Base-by-base conservation (phyloP, 2,797 vertebrate species). In the Serranus cabrilla region DNA sequence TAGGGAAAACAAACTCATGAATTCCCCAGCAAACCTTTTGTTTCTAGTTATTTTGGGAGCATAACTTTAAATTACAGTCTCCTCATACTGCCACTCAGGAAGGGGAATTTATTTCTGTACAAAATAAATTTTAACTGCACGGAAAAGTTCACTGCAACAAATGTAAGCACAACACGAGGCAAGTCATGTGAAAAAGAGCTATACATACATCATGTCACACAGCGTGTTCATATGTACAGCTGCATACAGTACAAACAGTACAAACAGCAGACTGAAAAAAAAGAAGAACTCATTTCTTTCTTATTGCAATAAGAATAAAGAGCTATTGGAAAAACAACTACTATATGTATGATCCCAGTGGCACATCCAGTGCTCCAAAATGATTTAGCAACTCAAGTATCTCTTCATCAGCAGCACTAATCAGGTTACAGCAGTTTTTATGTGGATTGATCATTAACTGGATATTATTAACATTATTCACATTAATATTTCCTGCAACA, bases 11-110 rank as follows among this genome's bases (percentile, higher is more conserved):
- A 76, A 72, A 79, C 40, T 40, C 27, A 0, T 64, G 21, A 55
- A 71, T 56, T 79, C 23, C 40, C n/a, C 13, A 11, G 13, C 40
- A 34, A 57, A 49, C 46, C 62, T 74, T 45, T 63, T 54, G 43
- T 81, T 69, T 76, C 21, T 31, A 11, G 4, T 49, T 59, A 54
- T 50, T 39, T 46, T 1, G 6, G 34, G 27, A 66, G 18, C 43
- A 59, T 56, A 66, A 57, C 66, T 81, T 78, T 61, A 61, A 60
- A 73, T 73, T 49, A 67, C 7, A 37, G 34, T 74, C 67, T 73
- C 18, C 27, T 76, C 47, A 14, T 18, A 2, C n/a, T 62, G 64
- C 50, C 27, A 45, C 42, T 55, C 57, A 56, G 56, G 27, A 64
- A 39, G 49, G 21, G 2, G 3, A 76, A 76, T 77, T 58, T 42